Evolutionary conservation across 2,797 vertebrate species (phyloP).

Genomic region (Eptatretus atami): DNA sequence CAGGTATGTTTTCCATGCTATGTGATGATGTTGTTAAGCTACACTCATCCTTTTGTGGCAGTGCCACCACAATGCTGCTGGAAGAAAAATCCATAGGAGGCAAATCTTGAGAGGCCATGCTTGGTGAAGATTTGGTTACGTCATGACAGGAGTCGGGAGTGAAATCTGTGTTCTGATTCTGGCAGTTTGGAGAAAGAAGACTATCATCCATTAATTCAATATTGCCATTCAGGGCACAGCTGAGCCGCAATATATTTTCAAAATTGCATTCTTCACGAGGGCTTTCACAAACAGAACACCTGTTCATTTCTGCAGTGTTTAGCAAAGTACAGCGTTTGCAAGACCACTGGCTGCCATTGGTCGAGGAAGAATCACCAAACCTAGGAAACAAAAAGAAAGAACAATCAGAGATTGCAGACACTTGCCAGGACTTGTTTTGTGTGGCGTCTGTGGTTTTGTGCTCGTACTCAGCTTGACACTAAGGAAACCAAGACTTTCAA

Average conservation of each 20-base stretch:
- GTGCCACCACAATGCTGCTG: slow-evolving; percentile 9
- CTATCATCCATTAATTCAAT: not conserved
- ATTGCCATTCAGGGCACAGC: slow-evolving; percentile 30
- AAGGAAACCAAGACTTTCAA: too few relatives aligned
- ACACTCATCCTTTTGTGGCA: not conserved
- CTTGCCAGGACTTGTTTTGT: too few relatives aligned
- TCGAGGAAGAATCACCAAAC: too few relatives aligned
- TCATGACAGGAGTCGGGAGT: not conserved
- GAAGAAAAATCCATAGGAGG: too few relatives aligned
- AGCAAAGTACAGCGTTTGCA: slow-evolving; percentile 86
- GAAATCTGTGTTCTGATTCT: not conserved
- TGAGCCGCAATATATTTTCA: slow-evolving; percentile 71
- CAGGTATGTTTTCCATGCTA: too few relatives aligned
- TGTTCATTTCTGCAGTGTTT: slow-evolving; percentile 42
- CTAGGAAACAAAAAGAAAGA: too few relatives aligned
- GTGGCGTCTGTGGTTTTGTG: too few relatives aligned
- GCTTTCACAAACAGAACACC: slow-evolving; percentile 85
- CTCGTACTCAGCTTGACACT: too few relatives aligned
- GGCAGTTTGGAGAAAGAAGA: not conserved
- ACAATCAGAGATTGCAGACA: too few relatives aligned
- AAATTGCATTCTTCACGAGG: slow-evolving; percentile 77
- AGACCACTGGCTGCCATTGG: slow-evolving; percentile 42
- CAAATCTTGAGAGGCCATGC: too few relatives aligned
- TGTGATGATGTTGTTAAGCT: too few relatives aligned
- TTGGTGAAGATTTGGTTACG: too few relatives aligned